Evolutionary conservation across 2,797 vertebrate genomes (phyloP).

Genomic region (Eidolon dupreanum): DNA sequence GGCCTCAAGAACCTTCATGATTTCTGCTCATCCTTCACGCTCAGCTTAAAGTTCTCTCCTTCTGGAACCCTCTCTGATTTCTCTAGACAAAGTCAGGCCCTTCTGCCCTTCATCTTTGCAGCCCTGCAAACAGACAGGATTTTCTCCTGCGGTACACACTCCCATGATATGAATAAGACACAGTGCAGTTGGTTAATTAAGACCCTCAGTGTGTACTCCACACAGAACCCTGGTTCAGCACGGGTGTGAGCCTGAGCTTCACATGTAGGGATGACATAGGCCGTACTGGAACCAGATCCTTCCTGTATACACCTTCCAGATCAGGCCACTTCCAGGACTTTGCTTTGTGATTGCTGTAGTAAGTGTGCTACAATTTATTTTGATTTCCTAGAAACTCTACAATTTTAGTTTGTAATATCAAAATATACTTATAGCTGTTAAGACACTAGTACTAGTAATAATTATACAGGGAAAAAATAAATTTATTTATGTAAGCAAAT

Average conservation of each 20-base stretch:
- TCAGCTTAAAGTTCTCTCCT: neutral
- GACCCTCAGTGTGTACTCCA: neutral
- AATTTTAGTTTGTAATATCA: neutral
- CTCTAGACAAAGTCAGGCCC: neutral
- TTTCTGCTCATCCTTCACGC: neutral
- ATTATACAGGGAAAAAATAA: neutral
- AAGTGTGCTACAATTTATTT: neutral
- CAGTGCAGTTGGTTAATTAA: fast-evolving
- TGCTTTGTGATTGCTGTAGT: neutral
- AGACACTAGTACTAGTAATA: neutral
- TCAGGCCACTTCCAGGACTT: neutral
- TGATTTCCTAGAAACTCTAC: neutral
- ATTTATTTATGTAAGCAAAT: neutral
- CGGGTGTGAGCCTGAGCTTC: fast-evolving
- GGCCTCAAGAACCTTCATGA: neutral
- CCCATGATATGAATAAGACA: neutral
- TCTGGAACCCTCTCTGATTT: neutral
- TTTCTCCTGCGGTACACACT: fast-evolving
- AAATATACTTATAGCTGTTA: neutral
- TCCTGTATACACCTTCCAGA: neutral
- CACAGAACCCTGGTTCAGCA: neutral
- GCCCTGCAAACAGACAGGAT: neutral
- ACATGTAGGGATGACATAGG: fast-evolving
- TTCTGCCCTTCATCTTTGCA: too few relatives aligned
- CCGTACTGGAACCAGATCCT: too few relatives aligned